A percentile compares a stretch with the other conserved stretches of the same genome.
phyloP scores from a whole-genome alignment of 2,888 invertebrate genomes.

The Phengaris alcon region DNA sequence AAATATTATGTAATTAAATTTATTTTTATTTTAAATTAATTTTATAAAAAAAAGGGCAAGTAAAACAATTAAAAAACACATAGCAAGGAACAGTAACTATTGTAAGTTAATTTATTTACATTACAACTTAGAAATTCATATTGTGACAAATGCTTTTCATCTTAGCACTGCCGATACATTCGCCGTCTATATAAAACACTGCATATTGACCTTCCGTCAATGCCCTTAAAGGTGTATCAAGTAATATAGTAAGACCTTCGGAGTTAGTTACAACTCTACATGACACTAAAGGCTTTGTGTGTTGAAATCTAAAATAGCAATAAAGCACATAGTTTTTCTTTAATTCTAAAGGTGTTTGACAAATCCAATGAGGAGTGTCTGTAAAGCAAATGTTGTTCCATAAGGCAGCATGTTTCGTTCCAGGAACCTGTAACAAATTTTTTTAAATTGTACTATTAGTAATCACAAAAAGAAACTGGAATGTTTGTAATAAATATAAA shows the following conservation, averaged over 20 bases:
- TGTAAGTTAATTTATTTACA: not conserved
- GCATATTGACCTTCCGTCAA: slow-evolving; percentile 94
- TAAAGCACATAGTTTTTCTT: slow-evolving; percentile 67
- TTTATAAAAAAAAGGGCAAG: not conserved
- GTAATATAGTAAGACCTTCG: slow-evolving; percentile 77
- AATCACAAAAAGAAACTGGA: no score
- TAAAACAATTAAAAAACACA: not conserved
- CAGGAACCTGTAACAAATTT: slow-evolving; percentile 79
- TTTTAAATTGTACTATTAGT: no score
- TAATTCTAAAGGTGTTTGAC: slow-evolving; percentile 75
- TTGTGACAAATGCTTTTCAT: slow-evolving; percentile 80
- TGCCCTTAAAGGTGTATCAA: slow-evolving; percentile 84
- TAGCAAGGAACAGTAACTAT: not conserved
- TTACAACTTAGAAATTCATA: slow-evolving; percentile 50
- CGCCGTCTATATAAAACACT: slow-evolving; percentile 87
- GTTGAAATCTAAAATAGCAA: slow-evolving; percentile 93
- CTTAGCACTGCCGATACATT: slow-evolving; percentile 92
- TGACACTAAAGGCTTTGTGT: slow-evolving; percentile 83
- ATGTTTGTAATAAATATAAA: no score
- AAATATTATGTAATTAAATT: no score
- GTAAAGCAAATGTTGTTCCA: slow-evolving; percentile 84
- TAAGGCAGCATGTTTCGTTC: slow-evolving; percentile 88
- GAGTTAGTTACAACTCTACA: slow-evolving; percentile 81
- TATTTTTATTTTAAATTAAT: no score
- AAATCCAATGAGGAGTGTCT: slow-evolving; percentile 87